Evolutionary conservation across 2,888 invertebrate genomes (phyloP), one percentile per base, ranked within the genome.

Genomic region (Capitulum mitella): DNA sequence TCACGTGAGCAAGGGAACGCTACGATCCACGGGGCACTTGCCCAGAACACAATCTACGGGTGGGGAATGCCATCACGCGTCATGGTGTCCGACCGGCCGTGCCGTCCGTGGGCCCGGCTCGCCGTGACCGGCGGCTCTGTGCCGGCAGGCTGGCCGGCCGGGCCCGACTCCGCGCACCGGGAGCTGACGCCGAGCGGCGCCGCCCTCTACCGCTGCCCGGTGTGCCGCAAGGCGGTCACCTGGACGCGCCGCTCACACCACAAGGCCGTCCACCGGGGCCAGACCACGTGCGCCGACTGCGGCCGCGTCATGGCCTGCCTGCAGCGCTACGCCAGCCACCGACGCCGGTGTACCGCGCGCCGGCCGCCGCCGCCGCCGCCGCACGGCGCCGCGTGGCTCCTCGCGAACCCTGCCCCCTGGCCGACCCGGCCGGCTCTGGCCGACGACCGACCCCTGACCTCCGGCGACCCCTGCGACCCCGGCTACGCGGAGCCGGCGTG

Each of bases 191-290:
- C 40, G 10, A 19, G 37, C 26, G 70, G 70, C 70, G 40, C 10
- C 70, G 40, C 26, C 26, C 26, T 40, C 10, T 70, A 40, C 40
- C 70, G 40, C 37, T 70, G 70, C 10, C 70, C 70, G 10, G 16
- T 40, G 26, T 70, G 70, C 37, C 37, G 8, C 26, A 70, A 70
- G 40, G 40, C 70, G 40, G 70, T 70, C 29, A 70, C 70, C 16
- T 70, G 70, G 70, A 70, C 70, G 26, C 70, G 70, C 70, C 70
- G 70, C 37, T 70, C 70, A 10, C 70, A 70, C 70, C 70, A 70
- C 70, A 70, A 70, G 70, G 70, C 70, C 8, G 70, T 70, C 1
- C 70, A 70, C 70, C 70, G 70, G 40, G 70, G 70, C 1, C 70
- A 29, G 37, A 70, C 70, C 37, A 70, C 70, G 26, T 70, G 70